Percentiles rank a stretch among this genome's conserved stretches.
phyloP scores from a whole-genome alignment of 2,797 vertebrate species.

The Pseudochirops corinnae region DNA sequence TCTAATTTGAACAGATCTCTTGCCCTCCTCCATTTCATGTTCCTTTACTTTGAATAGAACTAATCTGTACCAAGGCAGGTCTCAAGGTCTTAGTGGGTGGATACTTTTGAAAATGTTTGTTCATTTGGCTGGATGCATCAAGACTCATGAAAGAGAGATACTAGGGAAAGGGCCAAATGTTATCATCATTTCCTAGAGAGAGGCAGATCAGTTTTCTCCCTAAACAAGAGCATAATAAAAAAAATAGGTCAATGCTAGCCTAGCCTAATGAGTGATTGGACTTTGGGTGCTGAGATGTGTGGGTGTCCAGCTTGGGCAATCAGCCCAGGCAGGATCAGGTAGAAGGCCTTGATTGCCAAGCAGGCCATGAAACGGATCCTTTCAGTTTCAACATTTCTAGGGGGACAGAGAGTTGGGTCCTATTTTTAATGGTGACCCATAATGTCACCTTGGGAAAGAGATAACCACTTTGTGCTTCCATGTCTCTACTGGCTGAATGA shows the following conservation, averaged over 20 bases:
- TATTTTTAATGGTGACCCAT: not conserved
- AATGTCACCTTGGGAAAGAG: not conserved
- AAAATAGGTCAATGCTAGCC: not conserved
- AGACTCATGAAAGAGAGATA: not conserved
- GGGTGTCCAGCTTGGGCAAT: not conserved
- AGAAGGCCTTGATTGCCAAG: not conserved
- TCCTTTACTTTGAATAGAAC: not conserved
- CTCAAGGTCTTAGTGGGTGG: not conserved
- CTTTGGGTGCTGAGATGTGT: not conserved
- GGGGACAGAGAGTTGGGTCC: not conserved
- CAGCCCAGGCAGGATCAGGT: not conserved
- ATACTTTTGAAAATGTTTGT: conserved; percentile 20
- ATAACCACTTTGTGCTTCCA: not conserved
- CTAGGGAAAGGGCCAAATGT: conserved; percentile 1
- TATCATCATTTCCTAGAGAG: not conserved
- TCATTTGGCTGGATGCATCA: not conserved
- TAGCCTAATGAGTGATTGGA: not conserved
- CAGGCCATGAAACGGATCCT: not conserved
- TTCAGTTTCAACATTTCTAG: not conserved
- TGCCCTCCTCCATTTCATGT: not conserved
- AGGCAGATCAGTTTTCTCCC: not conserved
- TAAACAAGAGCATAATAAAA: conserved; percentile 14
- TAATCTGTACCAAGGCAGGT: not conserved
- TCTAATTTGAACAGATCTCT: conserved; percentile 38
- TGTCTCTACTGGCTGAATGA: conserved; percentile 29